Evolutionary conservation across 2,888 invertebrate genomes (phyloP), one percentile per base, ranked within the genome.

Genomic region (Eulithis prunata): DNA sequence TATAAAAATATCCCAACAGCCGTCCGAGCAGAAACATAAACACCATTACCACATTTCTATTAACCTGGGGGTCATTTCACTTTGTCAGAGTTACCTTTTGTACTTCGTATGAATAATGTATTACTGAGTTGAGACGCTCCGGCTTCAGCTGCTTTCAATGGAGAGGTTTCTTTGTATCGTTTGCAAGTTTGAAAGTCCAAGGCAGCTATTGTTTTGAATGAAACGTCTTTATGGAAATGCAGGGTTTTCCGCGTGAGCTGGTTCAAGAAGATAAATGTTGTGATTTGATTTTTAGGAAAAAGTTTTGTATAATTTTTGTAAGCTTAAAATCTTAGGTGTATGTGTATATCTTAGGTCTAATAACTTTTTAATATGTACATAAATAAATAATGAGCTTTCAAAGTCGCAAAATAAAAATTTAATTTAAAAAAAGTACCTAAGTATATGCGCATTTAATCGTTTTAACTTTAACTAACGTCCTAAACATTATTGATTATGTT

Each of bases 21-120:
- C 58, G 65, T 28, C 62, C 55, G 53, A 63, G 69, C 64, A 65
- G 77, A 68, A 77, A 77, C 68, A 78, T 74, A 79, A 78, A 79
- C 77, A 78, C 69, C 75, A 78, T 77, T 78, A 75, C 66, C 74
- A 70, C 71, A 73, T 73, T 85, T 86, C 84, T 84, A 86, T 88
- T 88, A 89, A 90, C 89, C 88, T 88, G 87, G 62, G 80, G 85
- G 82, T 82, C 82, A 85, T 82, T 86, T 85, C 85, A 83, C 87
- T 85, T 80, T 78, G 83, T 80, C 75, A 76, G 77, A 74, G 78
- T 78, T 79, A 82, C 81, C 81, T 81, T 76, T 79, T 77, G 77
- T 76, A 75, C 75, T 73, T 47, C 53, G 36, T 61, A 87, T 88
- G 88, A 87, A 88, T 87, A 75, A 88, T 88, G 83, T 80, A 88